Evolutionary conservation across 1,140 invertebrate genomes (phyloP), one percentile per base, ranked within the genome.

Genomic region (Diabrotica virgifera): DNA sequence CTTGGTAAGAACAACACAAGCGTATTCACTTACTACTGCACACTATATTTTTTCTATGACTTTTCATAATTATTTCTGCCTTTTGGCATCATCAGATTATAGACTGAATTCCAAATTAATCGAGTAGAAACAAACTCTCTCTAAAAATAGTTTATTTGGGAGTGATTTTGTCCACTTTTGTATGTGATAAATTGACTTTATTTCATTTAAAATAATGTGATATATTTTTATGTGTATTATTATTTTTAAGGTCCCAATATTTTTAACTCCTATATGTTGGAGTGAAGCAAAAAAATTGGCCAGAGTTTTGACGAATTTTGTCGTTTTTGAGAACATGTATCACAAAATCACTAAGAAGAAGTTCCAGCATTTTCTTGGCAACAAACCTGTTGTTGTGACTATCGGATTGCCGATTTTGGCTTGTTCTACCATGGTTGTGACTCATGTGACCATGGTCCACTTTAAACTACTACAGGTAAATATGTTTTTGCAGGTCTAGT

Each of bases 371-470:
- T 69, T 73, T 64, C 35, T 73, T 9, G 75, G 75, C 9, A 77
- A 74, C 63, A 77, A 74, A 69, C 65, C 73, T 5, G 24, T 79
- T 6, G 54, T 76, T 9, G 38, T 78, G 8, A 69, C 71, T 5
- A 62, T 76, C 6, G 70, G 66, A 36, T 79, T 88, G 40, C 85
- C 86, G 5, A 70, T 86, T 5, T 66, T 88, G 5, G 85, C 85
- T 2, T 83, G 83, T 6, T 79, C 80, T 0, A 86, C 84, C 5
- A 86, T 87, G 59, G 80, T 87, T 11, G 81, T 87, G 13, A 87
- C 85, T 0, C 86, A 88, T 70, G 72, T 85, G 0, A 87, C 86
- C 5, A 87, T 87, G 85, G 82, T 85, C 0, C 82, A 87, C 72
- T 85, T 87, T 70, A 82, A 82, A 69, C 70, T 85, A 4, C 75